These are phyloP conservation scores for Atrina japonica DNA, from an alignment of 2,888 invertebrate genomes.

Conservation along the genomic window DNA sequence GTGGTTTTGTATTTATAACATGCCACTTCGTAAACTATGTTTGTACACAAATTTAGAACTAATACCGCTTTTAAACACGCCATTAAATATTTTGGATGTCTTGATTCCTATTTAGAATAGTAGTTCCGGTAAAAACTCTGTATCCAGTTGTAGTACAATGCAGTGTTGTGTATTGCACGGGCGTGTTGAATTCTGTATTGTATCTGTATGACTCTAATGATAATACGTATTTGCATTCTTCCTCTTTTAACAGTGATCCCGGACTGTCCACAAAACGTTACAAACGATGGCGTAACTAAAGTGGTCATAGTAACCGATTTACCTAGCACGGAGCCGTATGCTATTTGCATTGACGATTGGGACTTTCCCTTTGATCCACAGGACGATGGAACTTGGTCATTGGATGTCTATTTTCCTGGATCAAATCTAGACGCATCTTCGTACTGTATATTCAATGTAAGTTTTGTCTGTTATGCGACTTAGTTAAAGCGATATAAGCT, in stretches of 20 bases:
- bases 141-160: too few relatives aligned
- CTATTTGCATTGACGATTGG: slow-evolving; percentile 6
- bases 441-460: not conserved
- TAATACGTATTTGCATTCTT: too few relatives aligned
- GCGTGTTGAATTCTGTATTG: too few relatives aligned
- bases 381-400: not conserved
- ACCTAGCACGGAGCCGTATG: slow-evolving; percentile 15
- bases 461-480: not conserved
- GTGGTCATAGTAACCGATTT: slow-evolving; percentile 14
- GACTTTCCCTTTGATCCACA: slow-evolving; percentile 9
- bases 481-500: too few relatives aligned
- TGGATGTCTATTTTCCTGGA: not conserved
- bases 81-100: too few relatives aligned
- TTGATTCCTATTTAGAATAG: too few relatives aligned
- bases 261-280: not conserved
- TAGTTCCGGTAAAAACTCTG: too few relatives aligned
- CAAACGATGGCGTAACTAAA: not conserved
- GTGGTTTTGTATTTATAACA: too few relatives aligned
- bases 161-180: too few relatives aligned
- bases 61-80: too few relatives aligned
- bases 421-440: not conserved
- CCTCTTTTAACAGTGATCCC: not conserved
- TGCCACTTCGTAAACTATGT: not conserved
- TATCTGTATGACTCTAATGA: too few relatives aligned
- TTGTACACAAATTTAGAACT: too few relatives aligned